Evolutionary conservation across 2,888 invertebrate genomes (phyloP).

Genomic region (Pyrochroa serraticornis): DNA sequence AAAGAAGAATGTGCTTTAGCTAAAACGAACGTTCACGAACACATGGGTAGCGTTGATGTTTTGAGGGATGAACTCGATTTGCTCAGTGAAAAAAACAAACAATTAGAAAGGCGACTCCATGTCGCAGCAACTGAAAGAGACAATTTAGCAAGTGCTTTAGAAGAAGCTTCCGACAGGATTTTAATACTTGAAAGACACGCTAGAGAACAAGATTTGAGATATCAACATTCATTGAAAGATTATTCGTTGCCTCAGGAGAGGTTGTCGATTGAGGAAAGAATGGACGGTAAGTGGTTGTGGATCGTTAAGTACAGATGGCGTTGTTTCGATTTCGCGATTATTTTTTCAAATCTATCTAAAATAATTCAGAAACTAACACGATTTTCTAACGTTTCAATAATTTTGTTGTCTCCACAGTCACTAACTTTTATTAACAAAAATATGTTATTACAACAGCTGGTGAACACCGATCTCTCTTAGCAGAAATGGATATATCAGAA

Average conservation of each 20-base stretch:
- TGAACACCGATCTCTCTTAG: slow-evolving; percentile 74
- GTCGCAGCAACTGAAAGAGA: slow-evolving; percentile 81
- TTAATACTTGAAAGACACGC: slow-evolving; percentile 82
- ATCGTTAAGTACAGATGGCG: neutral
- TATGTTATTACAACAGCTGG: slow-evolving; percentile 34
- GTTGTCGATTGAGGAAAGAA: slow-evolving; percentile 53
- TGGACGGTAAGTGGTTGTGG: slow-evolving; percentile 60
- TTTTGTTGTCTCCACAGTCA: slow-evolving; percentile 13
- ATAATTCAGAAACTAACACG: too few relatives aligned
- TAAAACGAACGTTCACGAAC: slow-evolving; percentile 69
- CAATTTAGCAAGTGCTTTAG: slow-evolving; percentile 76
- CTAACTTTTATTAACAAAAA: slow-evolving; percentile 30
- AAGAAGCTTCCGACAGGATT: slow-evolving; percentile 90
- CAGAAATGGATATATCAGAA: slow-evolving; percentile 87
- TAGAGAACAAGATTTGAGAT: slow-evolving; percentile 74
- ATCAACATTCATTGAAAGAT: slow-evolving; percentile 51
- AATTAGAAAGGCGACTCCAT: slow-evolving; percentile 80
- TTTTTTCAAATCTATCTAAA: too few relatives aligned
- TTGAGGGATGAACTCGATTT: slow-evolving; percentile 86
- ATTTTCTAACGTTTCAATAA: neutral
- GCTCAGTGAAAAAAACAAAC: slow-evolving; percentile 81
- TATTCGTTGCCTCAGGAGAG: slow-evolving; percentile 54
- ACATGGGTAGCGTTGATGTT: slow-evolving; percentile 86
- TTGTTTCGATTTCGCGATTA: neutral
- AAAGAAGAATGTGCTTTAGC: slow-evolving; percentile 84